Base-by-base conservation (phyloP, 2,797 vertebrate genomes). In the Bufotes viridis region DNA sequence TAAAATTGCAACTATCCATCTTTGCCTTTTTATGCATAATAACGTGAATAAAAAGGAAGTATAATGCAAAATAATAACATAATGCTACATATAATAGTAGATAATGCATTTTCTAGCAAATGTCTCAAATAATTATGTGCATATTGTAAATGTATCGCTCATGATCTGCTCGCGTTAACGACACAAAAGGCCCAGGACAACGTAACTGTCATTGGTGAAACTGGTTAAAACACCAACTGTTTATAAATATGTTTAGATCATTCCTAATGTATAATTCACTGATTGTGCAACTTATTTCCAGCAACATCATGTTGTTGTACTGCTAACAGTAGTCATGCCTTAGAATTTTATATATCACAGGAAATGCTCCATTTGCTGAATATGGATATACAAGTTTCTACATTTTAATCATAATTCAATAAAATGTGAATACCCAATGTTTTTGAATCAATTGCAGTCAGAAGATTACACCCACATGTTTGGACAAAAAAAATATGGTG, bases 1-100 rank as follows among this genome's bases (percentile, higher is more conserved):
- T n/a, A 65, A 65, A 81, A 65, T 81, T 65, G 74, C 18, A 76
- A 76, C 74, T 53, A 76, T 76, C 74, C 74, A 55, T 76, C n/a
- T 76, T 76, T 76, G 80, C 6, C 60, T 65, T 65, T 81, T 65
- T 49, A 81, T 81, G 61, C 80, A 81, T 81, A 65, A 24, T 81
- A 65, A 24, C 61, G 4, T 81, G 80, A 81, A 81, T 49, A 18
- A 81, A 81, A 81, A 42, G 14, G 80, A 76, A 53, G 74, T 22
- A 81, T 81, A 81, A 81, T 81, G 60, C 61, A 81, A 81, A 81
- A 81, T 81, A 81, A 81, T 81, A 65, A 51, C 80, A 80, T 80
- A 60, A 81, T 51, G 67, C 18, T n/a, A n/a, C 60, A 67, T 63
- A 67, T 67, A n/a, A 81, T 81, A 51, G 80, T 49, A 65, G 80